These are phyloP conservation scores for Hyposoter dolosus DNA, from an alignment of 2,888 invertebrate species.

Conservation along the genomic window DNA sequence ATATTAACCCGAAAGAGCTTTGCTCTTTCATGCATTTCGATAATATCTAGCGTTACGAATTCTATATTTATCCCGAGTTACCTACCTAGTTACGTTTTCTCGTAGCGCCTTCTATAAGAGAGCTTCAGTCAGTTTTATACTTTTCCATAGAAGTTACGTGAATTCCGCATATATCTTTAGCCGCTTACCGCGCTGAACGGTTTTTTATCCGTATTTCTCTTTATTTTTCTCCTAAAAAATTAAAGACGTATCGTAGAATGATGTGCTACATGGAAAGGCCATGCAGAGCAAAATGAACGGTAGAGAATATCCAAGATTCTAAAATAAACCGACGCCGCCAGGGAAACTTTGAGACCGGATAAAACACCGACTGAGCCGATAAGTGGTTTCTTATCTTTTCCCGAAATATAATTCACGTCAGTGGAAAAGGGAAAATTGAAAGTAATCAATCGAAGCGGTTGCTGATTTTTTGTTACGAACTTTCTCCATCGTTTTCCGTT, in stretches of 20 bases:
- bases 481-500: not conserved
- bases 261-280: not conserved
- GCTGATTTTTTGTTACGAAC: not conserved
- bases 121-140: not conserved
- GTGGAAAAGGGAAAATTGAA: not conserved
- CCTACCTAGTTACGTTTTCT: constrained; percentile 44
- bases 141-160: constrained; percentile 6
- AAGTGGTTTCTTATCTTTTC: not conserved
- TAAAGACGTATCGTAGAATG: not conserved
- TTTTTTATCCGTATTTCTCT: not conserved
- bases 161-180: not conserved
- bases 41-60: constrained; percentile 55
- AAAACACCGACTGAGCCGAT: not conserved
- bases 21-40: constrained; percentile 31
- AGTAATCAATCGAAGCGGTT: not conserved
- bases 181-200: not conserved
- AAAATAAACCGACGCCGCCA: no score
- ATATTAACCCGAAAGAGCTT: constrained; percentile 80
- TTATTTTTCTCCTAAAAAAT: not conserved
- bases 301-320: no score
- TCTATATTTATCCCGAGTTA: constrained; percentile 75
- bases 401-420: not conserved
- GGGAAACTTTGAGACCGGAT: not conserved
- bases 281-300: not conserved
- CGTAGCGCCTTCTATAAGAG: constrained; percentile 37